Conservation (phyloP, 2,113 vertebrate genomes). For the Deroptyus accipitrinus region DNA sequence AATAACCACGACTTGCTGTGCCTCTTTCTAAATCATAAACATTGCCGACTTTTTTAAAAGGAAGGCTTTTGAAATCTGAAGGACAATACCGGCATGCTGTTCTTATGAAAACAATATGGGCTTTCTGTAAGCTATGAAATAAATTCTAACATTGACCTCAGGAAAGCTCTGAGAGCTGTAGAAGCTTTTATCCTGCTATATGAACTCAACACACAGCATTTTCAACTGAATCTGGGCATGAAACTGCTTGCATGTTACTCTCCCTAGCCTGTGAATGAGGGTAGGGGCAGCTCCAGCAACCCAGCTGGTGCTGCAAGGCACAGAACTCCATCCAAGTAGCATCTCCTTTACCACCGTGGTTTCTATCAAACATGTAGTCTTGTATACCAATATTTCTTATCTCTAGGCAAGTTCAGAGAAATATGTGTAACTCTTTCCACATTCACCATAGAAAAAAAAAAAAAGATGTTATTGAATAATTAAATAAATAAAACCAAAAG, state of each 20-base stretch:
- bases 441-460: background rate
- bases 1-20: background rate
- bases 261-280: background rate
- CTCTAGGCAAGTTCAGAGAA: background rate
- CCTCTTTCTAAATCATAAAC: background rate
- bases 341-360: background rate
- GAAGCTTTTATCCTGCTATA: background rate
- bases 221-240: background rate
- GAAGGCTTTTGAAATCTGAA: background rate
- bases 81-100: background rate
- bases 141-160: background rate
- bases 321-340: background rate
- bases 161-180: background rate
- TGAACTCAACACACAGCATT: background rate
- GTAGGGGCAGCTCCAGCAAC: background rate
- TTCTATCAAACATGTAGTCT: background rate
- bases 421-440: background rate
- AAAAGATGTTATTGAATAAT: background rate
- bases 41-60: background rate
- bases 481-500: background rate
- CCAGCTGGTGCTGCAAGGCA: fast-evolving
- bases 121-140: background rate
- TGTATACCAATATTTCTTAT: background rate
- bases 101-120: background rate
- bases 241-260: background rate